Percentiles rank a stretch among this genome's conserved stretches.
These are phyloP conservation scores for Cotesia vestalis DNA, from an alignment of 1,140 invertebrate species.

Conservation along the genomic window DNA sequence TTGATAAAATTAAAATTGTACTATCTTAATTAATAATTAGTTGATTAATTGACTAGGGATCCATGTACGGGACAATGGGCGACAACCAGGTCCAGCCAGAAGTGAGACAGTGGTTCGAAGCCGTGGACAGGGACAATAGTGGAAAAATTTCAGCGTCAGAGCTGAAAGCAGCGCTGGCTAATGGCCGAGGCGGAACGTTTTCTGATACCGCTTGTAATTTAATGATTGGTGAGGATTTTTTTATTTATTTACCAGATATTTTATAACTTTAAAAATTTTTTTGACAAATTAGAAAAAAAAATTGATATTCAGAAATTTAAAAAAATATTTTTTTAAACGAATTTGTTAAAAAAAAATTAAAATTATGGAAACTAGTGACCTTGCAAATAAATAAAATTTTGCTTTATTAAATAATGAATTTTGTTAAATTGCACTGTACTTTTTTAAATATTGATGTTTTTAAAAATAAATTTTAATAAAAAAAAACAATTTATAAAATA, in stretches of 20 bases:
- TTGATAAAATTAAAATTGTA: background rate
- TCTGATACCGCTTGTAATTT: conserved; percentile 84
- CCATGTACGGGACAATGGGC: conserved; percentile 44
- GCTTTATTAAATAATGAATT: too few relatives aligned
- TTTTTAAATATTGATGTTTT: too few relatives aligned
- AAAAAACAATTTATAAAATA: too few relatives aligned
- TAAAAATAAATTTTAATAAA: too few relatives aligned
- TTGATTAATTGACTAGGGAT: conserved; percentile 34
- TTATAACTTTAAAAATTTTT: conserved; percentile 45
- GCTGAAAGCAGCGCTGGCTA: conserved; percentile 83
- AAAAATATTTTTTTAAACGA: too few relatives aligned
- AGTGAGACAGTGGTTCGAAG: conserved; percentile 82
- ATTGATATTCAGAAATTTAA: too few relatives aligned
- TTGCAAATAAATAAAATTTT: too few relatives aligned
- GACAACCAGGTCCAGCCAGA: conserved; percentile 67
- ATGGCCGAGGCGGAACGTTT: conserved; percentile 87
- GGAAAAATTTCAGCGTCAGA: conserved; percentile 83
- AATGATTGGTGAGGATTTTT: conserved; percentile 79
- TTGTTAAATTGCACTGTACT: too few relatives aligned
- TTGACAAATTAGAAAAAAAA: background rate
- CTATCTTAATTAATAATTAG: background rate
- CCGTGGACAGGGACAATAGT: conserved; percentile 82
- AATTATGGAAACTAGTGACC: too few relatives aligned
- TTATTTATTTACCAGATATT: conserved; percentile 1
- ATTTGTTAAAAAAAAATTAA: too few relatives aligned